Evolutionary conservation across 2,797 vertebrate genomes (phyloP).

Genomic region (Syndactyla subalaris): DNA sequence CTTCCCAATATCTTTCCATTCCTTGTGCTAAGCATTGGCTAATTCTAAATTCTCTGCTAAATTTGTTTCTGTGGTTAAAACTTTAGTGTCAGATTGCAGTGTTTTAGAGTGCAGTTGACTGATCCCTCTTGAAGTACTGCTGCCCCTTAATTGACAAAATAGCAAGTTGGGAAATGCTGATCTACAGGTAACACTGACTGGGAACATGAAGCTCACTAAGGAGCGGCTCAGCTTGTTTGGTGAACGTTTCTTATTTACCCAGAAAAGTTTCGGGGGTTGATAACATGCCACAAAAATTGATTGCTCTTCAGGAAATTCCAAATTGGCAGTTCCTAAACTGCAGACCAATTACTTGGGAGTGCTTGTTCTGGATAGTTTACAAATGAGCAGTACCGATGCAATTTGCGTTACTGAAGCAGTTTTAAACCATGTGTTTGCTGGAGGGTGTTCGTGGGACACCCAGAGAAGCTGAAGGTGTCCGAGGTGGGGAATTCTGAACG

Average conservation of each 20-base stretch:
- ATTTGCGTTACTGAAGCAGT: slow-evolving; percentile 61
- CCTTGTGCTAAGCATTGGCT: slow-evolving; percentile 73
- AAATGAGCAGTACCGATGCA: slow-evolving; percentile 54
- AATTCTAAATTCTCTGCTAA: slow-evolving; percentile 75
- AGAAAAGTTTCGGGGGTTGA: slow-evolving; percentile 46
- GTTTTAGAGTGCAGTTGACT: slow-evolving; percentile 45
- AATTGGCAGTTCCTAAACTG: slow-evolving; percentile 53
- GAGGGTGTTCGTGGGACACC: slow-evolving; percentile 79
- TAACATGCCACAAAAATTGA: slow-evolving; percentile 1
- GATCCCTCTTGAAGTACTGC: slow-evolving; percentile 56
- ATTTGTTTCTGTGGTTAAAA: slow-evolving; percentile 63
- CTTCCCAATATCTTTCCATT: slow-evolving; percentile 44
- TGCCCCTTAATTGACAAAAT: slow-evolving; percentile 36
- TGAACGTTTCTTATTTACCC: slow-evolving; percentile 21
- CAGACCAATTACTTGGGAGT: slow-evolving; percentile 36
- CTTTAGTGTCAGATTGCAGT: slow-evolving; percentile 32
- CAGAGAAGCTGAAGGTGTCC: slow-evolving; percentile 63
- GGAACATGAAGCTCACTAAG: slow-evolving; percentile 27
- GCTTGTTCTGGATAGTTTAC: slow-evolving; percentile 54
- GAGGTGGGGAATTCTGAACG: slow-evolving; percentile 75
- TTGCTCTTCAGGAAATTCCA: slow-evolving; percentile 36
- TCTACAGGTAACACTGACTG: neutral
- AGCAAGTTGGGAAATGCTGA: slow-evolving; percentile 36
- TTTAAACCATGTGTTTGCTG: slow-evolving; percentile 20
- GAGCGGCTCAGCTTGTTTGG: slow-evolving; percentile 35